Evolutionary conservation across 2,113 vertebrate species (phyloP), one percentile per base, ranked within the genome.

Genomic region (Panthera leo): DNA sequence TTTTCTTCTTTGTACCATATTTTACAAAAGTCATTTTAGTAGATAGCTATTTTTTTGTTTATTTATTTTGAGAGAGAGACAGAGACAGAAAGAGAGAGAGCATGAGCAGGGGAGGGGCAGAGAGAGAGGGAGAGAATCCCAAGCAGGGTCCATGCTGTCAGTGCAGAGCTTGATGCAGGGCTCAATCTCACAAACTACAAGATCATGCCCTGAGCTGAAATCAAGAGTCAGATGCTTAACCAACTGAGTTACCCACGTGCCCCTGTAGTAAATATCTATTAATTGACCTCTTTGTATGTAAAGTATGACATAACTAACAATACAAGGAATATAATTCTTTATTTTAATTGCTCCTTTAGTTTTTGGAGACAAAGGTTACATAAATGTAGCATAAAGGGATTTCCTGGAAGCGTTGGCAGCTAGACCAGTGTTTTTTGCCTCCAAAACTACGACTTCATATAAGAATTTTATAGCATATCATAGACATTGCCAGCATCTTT

Each of bases 301-400:
- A 82, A 82, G 13, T 73, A 16, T 85, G 36, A 71, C 48, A 68
- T 84, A 96, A 53, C 88, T 87, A 91, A 67, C 39, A 89, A 70
- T 23, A 71, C 18, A 94, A 73, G 27, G 39, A 85, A 67, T 70
- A 36, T 9, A 39, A 67, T 96, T 85, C 18, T 89, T 73, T 88
- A 63, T 12, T 68, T 68, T 71, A 82, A 11, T 85, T 85, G 16
- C 16, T 96, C 21, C 70, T 95, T 95, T 76, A 90, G 53, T 96
- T 94, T 34, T 29, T 89, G 70, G 75, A 79, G 51, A 42, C 92
- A 87, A 92, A 75, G 23, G 2, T 73, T 67, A 95, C 14, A 65
- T 86, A 73, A 90, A 80, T 73, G 68, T 4, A 48, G 53, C 27
- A 61, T 19, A 53, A 84, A 55, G 65, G 51, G 16, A 84, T 95